Evolutionary conservation across 2,888 invertebrate genomes (phyloP).

Genomic region (Yponomeuta plumbellus): DNA sequence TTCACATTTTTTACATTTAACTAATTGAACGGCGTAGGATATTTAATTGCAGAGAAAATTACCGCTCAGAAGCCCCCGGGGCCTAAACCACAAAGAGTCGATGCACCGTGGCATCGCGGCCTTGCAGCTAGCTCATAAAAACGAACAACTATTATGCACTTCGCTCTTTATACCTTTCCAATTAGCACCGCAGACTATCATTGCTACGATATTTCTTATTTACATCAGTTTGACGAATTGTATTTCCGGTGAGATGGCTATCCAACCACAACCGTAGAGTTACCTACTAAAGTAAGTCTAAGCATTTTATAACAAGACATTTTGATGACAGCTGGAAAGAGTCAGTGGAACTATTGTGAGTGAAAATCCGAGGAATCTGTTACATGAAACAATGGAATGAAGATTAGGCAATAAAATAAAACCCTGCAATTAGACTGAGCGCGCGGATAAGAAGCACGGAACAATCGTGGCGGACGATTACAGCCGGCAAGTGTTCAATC

Average conservation of each 20-base stretch:
- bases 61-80: conserved; percentile 47
- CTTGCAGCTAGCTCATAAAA: conserved; percentile 49
- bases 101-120: conserved; percentile 36
- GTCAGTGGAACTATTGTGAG: neutral
- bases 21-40: conserved; percentile 60
- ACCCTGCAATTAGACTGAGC: conserved; percentile 60
- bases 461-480: conserved; percentile 39
- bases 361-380: conserved; percentile 4
- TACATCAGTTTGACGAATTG: conserved; percentile 34
- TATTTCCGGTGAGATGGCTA: conserved; percentile 25
- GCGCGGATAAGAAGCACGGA: conserved; percentile 48
- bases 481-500: conserved; percentile 62
- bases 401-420: conserved; percentile 71
- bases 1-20: conserved; percentile 61
- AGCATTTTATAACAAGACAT: no score
- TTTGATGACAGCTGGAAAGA: conserved; percentile 2
- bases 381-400: conserved; percentile 54
- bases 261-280: neutral
- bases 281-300: neutral
- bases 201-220: conserved; percentile 46
- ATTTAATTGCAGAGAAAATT: conserved; percentile 72
- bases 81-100: conserved; percentile 57
- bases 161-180: conserved; percentile 47
- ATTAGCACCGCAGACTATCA: conserved; percentile 42
- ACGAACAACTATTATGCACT: conserved; percentile 57